A percentile compares a stretch with the other conserved stretches of the same genome.
phyloP scores from a whole-genome alignment of 2,888 invertebrate genomes.

The Ommatoiulus sabulosus region DNA sequence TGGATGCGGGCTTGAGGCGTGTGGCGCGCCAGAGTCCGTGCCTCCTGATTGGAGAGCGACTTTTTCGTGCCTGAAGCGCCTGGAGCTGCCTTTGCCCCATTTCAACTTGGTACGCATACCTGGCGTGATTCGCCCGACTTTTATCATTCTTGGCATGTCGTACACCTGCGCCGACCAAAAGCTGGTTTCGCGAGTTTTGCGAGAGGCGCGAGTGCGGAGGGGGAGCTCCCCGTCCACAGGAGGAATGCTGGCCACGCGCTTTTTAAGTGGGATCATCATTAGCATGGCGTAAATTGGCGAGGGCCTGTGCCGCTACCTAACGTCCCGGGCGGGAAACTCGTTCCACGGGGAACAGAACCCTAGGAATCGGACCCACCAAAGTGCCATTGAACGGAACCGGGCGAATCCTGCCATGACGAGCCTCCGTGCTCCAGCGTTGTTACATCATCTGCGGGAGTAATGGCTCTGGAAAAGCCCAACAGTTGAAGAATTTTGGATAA shows the following conservation, averaged over 20 bases:
- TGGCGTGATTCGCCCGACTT: constrained; percentile 53
- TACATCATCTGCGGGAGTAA: too few species aligned
- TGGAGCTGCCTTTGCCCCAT: constrained; percentile 54
- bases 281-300: not conserved
- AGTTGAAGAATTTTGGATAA: too few species aligned
- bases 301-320: not conserved
- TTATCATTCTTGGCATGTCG: constrained; percentile 52
- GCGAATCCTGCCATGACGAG: too few species aligned
- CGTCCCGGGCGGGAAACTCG: too few species aligned
- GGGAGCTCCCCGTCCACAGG: not conserved
- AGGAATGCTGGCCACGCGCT: constrained; percentile 28
- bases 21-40: not conserved
- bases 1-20: constrained; percentile 12
- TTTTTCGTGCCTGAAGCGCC: constrained; percentile 16
- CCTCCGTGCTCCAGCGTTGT: too few species aligned
- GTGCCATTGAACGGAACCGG: too few species aligned
- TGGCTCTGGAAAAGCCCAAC: too few species aligned
- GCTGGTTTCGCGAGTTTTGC: constrained; percentile 13
- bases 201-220: not conserved
- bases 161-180: constrained; percentile 35
- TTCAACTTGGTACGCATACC: constrained; percentile 52
- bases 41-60: constrained; percentile 20
- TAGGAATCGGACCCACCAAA: not conserved
- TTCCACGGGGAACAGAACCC: too few species aligned
- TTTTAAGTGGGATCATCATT: constrained; percentile 27